A percentile compares a stretch with the other conserved stretches of the same genome.
Evolutionary conservation across 2,797 vertebrate species (phyloP).

Genomic region (Rousettus madagascariensis): DNA sequence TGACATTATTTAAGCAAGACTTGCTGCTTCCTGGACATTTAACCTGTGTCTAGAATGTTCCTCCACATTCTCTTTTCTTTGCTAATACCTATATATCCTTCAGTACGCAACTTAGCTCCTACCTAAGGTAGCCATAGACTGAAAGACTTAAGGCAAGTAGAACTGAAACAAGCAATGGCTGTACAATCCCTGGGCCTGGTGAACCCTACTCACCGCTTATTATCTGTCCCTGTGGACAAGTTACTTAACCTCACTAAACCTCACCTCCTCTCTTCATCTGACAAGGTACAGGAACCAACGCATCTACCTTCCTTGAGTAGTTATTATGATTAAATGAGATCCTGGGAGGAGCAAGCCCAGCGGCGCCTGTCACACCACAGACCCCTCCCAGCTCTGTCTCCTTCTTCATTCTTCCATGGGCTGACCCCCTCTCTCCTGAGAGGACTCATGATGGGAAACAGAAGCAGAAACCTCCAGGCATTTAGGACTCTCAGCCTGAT

Average conservation of each 20-base stretch:
- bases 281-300: no score
- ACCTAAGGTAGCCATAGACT: background rate
- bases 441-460: background rate
- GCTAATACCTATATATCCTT: background rate
- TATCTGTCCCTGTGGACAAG: no score
- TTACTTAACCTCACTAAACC: background rate
- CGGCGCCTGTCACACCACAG: background rate
- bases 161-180: fast-evolving
- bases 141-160: background rate
- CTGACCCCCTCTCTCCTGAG: no score
- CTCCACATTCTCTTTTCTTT: background rate
- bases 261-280: background rate
- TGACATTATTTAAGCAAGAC: background rate
- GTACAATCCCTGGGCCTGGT: background rate
- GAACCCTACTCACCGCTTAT: background rate
- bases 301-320: background rate
- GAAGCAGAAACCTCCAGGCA: background rate
- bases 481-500: background rate
- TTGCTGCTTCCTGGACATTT: background rate
- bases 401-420: background rate
- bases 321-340: no score
- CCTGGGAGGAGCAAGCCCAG: no score
- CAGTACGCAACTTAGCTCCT: background rate
- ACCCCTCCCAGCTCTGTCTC: background rate
- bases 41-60: background rate